Conservation (phyloP, 2,888 invertebrate genomes). For the Polyommatus iphigenia region DNA sequence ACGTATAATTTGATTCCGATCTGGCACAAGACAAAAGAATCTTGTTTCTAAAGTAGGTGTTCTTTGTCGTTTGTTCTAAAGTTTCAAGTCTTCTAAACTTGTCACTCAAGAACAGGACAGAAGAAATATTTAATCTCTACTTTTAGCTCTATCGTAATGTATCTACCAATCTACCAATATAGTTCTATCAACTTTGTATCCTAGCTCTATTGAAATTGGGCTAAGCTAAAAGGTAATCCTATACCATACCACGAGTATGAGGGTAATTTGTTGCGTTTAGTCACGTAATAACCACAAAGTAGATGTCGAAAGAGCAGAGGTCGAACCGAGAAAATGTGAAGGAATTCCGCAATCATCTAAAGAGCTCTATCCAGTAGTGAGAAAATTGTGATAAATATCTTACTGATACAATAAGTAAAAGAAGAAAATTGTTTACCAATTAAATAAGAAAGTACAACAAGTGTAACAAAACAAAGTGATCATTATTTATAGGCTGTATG, state of each 20-base stretch:
- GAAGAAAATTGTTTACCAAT: not conserved
- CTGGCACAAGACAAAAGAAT: not conserved
- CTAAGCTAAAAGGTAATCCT: not conserved
- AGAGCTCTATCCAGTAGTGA: not conserved
- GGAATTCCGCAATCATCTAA: slow-evolving; percentile 7
- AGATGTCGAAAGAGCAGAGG: slow-evolving; percentile 8
- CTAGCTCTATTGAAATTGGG: not conserved
- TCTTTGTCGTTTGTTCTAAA: no score
- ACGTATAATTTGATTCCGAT: not conserved
- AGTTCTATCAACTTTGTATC: not conserved
- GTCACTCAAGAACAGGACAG: not conserved
- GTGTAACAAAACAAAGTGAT: no score
- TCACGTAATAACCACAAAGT: slow-evolving; percentile 20
- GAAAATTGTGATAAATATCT: not conserved
- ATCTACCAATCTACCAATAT: no score
- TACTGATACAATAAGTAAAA: not conserved
- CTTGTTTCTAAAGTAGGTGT: not conserved
- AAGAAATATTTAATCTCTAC: not conserved
- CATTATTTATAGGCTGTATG: no score
- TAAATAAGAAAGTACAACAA: no score
- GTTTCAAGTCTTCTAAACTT: no score
- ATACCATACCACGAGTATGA: not conserved
- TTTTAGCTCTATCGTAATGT: no score
- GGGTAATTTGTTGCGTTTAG: not conserved
- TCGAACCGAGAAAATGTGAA: not conserved